phyloP scores from a whole-genome alignment of 1,140 invertebrate genomes.

The Diuraphis noxia region DNA sequence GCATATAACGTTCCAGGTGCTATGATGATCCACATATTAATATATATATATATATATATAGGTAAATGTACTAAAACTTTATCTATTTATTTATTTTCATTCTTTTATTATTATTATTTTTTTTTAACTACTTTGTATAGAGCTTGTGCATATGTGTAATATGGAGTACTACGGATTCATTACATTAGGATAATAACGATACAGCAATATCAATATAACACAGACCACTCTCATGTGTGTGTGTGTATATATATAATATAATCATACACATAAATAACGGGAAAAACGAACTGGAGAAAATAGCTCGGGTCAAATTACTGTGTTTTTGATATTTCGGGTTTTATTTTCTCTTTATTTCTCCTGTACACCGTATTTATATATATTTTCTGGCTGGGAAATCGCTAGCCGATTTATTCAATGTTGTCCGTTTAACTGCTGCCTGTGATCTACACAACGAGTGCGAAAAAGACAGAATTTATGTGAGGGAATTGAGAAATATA shows the following conservation, averaged over 20 bases:
- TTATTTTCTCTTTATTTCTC: background rate
- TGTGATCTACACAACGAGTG: background rate
- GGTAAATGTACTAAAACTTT: background rate
- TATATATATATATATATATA: too few relatives aligned
- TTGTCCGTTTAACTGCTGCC: background rate
- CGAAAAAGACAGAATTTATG: background rate
- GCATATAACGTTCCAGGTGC: background rate
- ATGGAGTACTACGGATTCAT: background rate
- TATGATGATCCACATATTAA: background rate
- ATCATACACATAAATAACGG: background rate
- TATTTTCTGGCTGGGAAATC: background rate
- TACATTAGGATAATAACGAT: constrained; percentile 32
- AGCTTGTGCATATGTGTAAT: background rate
- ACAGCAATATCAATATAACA: constrained; percentile 1
- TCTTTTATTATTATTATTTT: background rate
- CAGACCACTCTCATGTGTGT: background rate
- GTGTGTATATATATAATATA: background rate
- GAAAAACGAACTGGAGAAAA: background rate
- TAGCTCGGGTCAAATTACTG: background rate
- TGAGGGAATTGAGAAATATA: background rate
- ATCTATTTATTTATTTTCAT: constrained; percentile 17
- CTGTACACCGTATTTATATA: background rate
- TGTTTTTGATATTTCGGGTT: constrained; percentile 3
- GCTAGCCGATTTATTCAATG: constrained; percentile 12
- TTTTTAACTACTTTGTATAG: background rate